These are phyloP conservation scores for Coregonus ussuriensis DNA, from an alignment of 2,797 vertebrate genomes.

Conservation along the genomic window DNA sequence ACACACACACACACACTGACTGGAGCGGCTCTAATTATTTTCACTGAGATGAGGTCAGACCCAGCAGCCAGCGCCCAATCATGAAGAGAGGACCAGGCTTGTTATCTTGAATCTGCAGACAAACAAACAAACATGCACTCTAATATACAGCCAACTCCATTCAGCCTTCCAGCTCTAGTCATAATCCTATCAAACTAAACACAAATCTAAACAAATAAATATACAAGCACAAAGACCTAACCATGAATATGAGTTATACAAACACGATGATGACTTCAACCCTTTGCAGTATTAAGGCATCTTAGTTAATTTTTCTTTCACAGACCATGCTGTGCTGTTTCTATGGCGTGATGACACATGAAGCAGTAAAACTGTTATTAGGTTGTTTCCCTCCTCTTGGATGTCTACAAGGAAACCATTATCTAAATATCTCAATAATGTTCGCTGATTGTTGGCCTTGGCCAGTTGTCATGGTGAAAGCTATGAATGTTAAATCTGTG, in stretches of 20 bases:
- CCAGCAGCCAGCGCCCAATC: slow-evolving; percentile 50
- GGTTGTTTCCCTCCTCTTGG: slow-evolving; percentile 64
- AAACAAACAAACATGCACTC: slow-evolving; percentile 62
- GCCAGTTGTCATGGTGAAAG: slow-evolving; percentile 64
- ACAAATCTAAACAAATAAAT: slow-evolving; percentile 36
- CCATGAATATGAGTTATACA: slow-evolving; percentile 36
- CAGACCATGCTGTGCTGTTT: slow-evolving; percentile 46
- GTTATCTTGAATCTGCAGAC: slow-evolving; percentile 61
- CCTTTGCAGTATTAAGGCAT: slow-evolving; percentile 41
- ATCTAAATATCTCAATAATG: slow-evolving; percentile 68
- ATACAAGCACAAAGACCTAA: slow-evolving; percentile 42
- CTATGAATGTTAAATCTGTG: slow-evolving; percentile 39
- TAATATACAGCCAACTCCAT: slow-evolving; percentile 45
- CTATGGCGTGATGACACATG: slow-evolving; percentile 64
- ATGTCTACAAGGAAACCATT: slow-evolving; percentile 62
- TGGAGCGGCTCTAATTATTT: slow-evolving; percentile 63
- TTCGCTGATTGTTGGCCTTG: slow-evolving; percentile 65
- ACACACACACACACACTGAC: not conserved
- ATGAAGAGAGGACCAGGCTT: slow-evolving; percentile 43
- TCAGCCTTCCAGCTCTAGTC: not conserved
- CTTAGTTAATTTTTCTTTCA: slow-evolving; percentile 36
- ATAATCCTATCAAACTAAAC: slow-evolving; percentile 31
- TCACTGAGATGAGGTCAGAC: slow-evolving; percentile 67
- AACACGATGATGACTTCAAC: slow-evolving; percentile 33
- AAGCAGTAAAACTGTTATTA: slow-evolving; percentile 62